A percentile compares a stretch with the other conserved stretches of the same genome.
Conservation (phyloP, 2,113 vertebrate species). For the Monopterus albus region DNA sequence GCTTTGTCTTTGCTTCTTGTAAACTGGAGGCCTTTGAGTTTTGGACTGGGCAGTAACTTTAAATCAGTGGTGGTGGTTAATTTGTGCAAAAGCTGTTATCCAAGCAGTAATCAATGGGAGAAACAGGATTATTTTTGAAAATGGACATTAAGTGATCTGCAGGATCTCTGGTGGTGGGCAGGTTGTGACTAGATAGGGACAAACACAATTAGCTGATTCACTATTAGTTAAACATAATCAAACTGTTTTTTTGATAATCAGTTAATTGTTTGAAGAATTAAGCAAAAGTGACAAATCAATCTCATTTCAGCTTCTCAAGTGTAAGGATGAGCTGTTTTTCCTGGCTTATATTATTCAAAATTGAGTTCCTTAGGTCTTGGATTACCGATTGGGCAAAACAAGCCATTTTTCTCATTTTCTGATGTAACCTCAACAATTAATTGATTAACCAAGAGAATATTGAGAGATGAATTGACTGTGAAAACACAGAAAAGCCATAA, state of each 20-base stretch:
- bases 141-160: too few species aligned
- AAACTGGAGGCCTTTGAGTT: too few species aligned
- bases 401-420: not conserved
- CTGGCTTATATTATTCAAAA: too few species aligned
- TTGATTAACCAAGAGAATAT: too few species aligned
- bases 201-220: not conserved
- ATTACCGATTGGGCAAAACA: not conserved
- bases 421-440: not conserved
- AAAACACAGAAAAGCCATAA: too few species aligned
- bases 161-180: not conserved
- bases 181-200: not conserved
- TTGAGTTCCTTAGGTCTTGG: not conserved
- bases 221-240: not conserved
- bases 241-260: not conserved
- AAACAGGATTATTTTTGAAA: not conserved
- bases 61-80: too few species aligned
- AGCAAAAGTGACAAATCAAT: not conserved
- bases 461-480: too few species aligned
- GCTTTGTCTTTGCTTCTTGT: too few species aligned
- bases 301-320: not conserved
- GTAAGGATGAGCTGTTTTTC: not conserved
- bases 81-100: too few species aligned
- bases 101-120: not conserved
- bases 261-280: not conserved
- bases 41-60: too few species aligned